Conservation (phyloP, 2,113 vertebrate genomes). For the Pomatorhinus ruficollis region DNA sequence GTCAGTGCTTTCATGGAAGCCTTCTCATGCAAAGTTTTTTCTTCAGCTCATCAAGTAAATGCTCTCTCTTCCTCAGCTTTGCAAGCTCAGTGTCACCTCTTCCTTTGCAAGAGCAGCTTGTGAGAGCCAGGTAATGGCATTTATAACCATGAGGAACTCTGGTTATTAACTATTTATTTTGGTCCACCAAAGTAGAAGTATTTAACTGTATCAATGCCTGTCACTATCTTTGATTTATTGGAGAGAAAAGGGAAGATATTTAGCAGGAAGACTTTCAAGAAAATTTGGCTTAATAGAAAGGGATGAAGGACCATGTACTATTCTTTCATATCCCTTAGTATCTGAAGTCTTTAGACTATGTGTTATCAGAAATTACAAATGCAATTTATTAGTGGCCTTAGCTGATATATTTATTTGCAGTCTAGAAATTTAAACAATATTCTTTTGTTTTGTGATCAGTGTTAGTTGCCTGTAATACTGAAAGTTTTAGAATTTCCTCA, state of each 20-base stretch:
- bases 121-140: background rate
- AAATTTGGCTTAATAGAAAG: background rate
- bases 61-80: background rate
- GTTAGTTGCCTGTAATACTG: background rate
- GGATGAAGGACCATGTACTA: background rate
- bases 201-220: background rate
- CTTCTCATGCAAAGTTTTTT: background rate
- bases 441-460: background rate
- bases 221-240: background rate
- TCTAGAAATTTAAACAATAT: background rate
- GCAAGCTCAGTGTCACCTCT: background rate
- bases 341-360: background rate
- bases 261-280: background rate
- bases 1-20: background rate
- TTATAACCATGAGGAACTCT: background rate
- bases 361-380: background rate
- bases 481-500: background rate
- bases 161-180: background rate
- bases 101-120: background rate
- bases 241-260: background rate
- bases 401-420: background rate
- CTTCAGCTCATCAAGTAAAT: background rate
- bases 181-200: background rate
- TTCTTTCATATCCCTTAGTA: background rate
- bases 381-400: background rate